phyloP scores from a whole-genome alignment of 2,888 invertebrate species.

The Cyaniris semiargus region DNA sequence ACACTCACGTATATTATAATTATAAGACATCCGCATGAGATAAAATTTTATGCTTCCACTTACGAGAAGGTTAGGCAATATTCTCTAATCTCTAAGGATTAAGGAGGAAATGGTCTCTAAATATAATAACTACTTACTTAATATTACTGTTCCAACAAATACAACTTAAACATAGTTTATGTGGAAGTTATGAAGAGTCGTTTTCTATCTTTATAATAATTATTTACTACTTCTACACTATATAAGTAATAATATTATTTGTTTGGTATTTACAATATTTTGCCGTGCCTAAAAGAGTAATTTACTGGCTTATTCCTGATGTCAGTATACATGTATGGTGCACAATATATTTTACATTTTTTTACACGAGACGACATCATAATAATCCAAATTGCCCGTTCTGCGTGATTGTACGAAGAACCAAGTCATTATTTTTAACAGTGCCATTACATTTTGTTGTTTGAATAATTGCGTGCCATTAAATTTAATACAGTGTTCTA shows the following conservation, averaged over 20 bases:
- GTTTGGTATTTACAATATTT: no score
- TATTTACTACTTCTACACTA: no score
- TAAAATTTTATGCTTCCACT: not conserved
- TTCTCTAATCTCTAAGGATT: not conserved
- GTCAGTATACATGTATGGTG: no score
- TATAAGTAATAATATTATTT: no score
- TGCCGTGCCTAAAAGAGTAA: no score
- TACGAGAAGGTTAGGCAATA: not conserved
- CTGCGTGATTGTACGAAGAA: slow-evolving; percentile 4
- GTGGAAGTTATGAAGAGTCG: no score
- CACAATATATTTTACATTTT: not conserved
- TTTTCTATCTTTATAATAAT: no score
- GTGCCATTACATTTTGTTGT: slow-evolving; percentile 12
- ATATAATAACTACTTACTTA: not conserved
- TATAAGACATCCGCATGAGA: not conserved
- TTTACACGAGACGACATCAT: not conserved
- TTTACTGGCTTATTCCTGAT: no score
- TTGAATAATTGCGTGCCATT: slow-evolving; percentile 22
- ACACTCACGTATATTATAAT: not conserved
- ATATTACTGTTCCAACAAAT: not conserved
- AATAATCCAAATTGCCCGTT: not conserved
- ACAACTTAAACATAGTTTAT: not conserved
- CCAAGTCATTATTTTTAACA: slow-evolving; percentile 7
- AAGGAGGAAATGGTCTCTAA: not conserved
- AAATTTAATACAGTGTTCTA: not conserved